Evolutionary conservation across 53 echinoderm and acorn worm genomes (phyloP).

Genomic region (Luidia sarsii): DNA sequence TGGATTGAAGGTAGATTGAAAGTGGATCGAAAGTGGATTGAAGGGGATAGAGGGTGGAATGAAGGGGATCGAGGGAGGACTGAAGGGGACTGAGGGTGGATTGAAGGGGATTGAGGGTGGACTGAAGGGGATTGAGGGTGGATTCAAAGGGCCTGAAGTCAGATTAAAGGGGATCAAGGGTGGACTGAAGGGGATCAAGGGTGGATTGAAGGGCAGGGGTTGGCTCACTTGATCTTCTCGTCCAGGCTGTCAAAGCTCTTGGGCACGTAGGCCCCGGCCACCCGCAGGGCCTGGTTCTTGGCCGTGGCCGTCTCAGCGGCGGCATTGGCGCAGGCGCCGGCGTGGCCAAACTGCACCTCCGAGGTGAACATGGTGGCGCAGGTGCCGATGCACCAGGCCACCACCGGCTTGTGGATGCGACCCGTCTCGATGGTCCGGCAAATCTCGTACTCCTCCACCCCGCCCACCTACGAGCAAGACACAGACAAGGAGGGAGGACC

Average conservation of each 20-base stretch:
- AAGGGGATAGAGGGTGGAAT: not conserved
- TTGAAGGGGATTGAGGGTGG: not conserved
- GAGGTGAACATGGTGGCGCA: constrained; percentile 96
- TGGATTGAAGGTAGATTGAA: no score
- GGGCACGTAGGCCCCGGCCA: constrained; percentile 92
- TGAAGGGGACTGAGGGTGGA: not conserved
- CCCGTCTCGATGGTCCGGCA: constrained; percentile 80
- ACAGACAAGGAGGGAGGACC: not conserved
- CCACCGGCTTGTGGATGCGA: constrained; percentile 84
- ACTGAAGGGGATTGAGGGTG: not conserved
- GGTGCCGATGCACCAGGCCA: constrained; percentile 98
- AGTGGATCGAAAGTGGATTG: no score
- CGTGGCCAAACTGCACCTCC: constrained; percentile 99
- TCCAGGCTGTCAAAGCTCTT: constrained; percentile 94
- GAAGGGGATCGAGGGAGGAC: not conserved
- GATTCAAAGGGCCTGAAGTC: no score
- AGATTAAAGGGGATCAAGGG: no score
- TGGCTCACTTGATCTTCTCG: constrained; percentile 84
- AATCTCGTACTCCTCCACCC: constrained; percentile 92
- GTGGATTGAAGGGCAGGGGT: no score
- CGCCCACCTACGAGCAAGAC: constrained; percentile 75
- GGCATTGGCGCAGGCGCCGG: constrained; percentile 94
- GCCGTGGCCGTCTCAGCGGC: constrained; percentile 89
- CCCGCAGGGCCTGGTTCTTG: constrained; percentile 93
- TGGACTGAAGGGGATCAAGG: not conserved